Base-by-base conservation (phyloP, 2,888 invertebrate genomes). In the Drosophila putrida region DNA sequence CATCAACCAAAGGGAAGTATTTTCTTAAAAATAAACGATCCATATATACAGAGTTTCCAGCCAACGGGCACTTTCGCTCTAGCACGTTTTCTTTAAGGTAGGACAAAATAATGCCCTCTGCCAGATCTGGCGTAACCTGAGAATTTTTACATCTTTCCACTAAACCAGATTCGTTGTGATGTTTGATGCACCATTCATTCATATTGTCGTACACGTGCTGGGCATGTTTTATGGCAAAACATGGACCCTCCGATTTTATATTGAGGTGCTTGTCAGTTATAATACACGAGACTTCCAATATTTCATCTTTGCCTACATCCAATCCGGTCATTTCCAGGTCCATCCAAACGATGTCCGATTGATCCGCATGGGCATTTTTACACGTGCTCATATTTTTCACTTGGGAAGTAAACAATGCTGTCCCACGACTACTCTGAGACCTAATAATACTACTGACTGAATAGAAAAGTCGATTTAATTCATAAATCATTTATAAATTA, bases 281-380 rank as follows among this genome's bases (percentile, higher is more conserved):
- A 33, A 99, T 90, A 90, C 97, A 97, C 0, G 98, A 97, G 60
- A 98, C 94, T 94, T 99, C 99, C 87, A 99, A 92, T 58, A 99
- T 96, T 72, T 95, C 94, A 88, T 97, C 96, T 55, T 93, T 95
- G 0, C 95, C 93, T 50, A 96, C 91, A 90, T 98, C 94, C 13
- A 99, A 92, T 0, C 99, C 99, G 8, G 98, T 97, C 98, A 99
- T 97, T 95, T 96, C 96, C 82, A 96, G 91, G 84, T 96, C 96
- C 43, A 96, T 93, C 96, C 96, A 96, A 11, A 96, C 95, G 72
- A 96, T 93, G 27, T 86, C 68, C 6, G 64, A 47, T 8, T 43
- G 10, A 39, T 49, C 33, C 27, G 4, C 4, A 2, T 6, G 27
- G 31, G 27, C 0, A 6, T 51, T 25, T 8, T 25, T 44, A 4